Base-by-base conservation (phyloP, 2,113 vertebrate genomes). In the Recurvirostra avosetta region DNA sequence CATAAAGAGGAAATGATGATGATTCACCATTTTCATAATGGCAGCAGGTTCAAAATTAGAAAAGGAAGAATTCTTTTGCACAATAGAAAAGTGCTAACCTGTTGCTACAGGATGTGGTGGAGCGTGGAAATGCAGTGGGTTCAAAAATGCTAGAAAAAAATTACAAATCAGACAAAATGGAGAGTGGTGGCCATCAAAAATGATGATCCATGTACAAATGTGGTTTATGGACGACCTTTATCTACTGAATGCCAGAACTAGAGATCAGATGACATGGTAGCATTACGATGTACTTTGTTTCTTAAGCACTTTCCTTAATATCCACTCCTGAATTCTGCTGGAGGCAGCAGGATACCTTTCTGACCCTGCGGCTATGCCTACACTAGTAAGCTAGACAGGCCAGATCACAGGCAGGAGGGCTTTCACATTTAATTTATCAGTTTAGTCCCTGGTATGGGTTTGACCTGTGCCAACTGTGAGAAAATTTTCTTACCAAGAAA, bases 11-110 rank as follows among this genome's bases (percentile, higher is more conserved):
- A 97, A 96, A 81, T 65, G 12, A 70, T 55, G 56, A 52, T 92
- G 91, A 97, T 52, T 85, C 84, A 86, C 50, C 53, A 21, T 88
- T 95, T 92, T 91, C 50, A n/a, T 55, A 89, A 77, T 75, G 76
- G 41, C 34, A 72, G 56, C 34, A 52, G 20, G 9, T 87, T 89
- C 45, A 91, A 67, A 71, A 86, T 53, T 62, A 3, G 8, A 65
- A 84, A 62, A 66, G 9, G 19, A 61, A 41, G 30, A 20, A 1
- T 11, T 49, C 36, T 63, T 77, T 66, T 78, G 43, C 63, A 50
- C 45, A 40, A 4, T 61, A 63, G n/a, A 71, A 75, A 14, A 18
- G 26, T 66, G 43, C 29, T 63, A 89, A 78, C 29, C 36, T 75
- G 52, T 71, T 87, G 9, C 61, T 89, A 56, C 56, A 56, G 73